phyloP scores from a whole-genome alignment of 1,140 invertebrate species.

The Zaprionus inermis region DNA sequence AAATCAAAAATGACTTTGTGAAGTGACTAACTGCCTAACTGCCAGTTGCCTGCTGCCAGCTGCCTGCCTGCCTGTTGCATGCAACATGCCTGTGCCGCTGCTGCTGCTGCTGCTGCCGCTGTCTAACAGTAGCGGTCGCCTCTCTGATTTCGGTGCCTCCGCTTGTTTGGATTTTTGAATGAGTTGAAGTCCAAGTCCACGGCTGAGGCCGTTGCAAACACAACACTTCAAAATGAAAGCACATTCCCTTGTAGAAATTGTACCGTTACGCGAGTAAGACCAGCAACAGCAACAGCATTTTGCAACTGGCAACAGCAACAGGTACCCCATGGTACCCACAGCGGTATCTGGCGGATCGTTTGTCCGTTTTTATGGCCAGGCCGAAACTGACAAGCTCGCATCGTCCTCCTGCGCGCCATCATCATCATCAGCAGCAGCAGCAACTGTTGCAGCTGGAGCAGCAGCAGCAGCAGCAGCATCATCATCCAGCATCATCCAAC shows the following conservation, averaged over 20 bases:
- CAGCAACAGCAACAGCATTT: conserved; percentile 11
- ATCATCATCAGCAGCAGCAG: conserved; percentile 34
- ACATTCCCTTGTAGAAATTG: conserved; percentile 82
- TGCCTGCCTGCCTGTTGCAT: conserved; percentile 63
- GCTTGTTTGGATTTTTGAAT: conserved; percentile 51
- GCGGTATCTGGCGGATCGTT: conserved; percentile 58
- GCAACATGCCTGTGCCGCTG: conserved; percentile 45
- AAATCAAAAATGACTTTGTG: conserved; percentile 83
- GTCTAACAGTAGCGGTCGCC: conserved; percentile 67
- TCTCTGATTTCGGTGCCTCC: conserved; percentile 26
- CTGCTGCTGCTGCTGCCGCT: conserved; percentile 34
- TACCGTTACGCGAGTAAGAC: conserved; percentile 66
- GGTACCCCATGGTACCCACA: conserved; percentile 28
- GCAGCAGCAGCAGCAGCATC: conserved; percentile 15
- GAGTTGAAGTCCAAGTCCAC: conserved; percentile 48
- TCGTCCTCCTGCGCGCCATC: conserved; percentile 33
- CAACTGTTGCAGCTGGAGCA: conserved; percentile 36
- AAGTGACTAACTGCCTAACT: conserved; percentile 81
- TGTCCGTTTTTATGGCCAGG: conserved; percentile 58
- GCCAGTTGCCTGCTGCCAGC: conserved; percentile 61
- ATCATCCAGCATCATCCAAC: conserved; percentile 56
- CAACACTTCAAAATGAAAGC: conserved; percentile 83
- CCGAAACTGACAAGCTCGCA: conserved; percentile 24
- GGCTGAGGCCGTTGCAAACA: conserved; percentile 58
- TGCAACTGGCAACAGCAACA: conserved; percentile 6